Conservation (phyloP, 2,797 vertebrate genomes). For the Bradypodion ventrale region DNA sequence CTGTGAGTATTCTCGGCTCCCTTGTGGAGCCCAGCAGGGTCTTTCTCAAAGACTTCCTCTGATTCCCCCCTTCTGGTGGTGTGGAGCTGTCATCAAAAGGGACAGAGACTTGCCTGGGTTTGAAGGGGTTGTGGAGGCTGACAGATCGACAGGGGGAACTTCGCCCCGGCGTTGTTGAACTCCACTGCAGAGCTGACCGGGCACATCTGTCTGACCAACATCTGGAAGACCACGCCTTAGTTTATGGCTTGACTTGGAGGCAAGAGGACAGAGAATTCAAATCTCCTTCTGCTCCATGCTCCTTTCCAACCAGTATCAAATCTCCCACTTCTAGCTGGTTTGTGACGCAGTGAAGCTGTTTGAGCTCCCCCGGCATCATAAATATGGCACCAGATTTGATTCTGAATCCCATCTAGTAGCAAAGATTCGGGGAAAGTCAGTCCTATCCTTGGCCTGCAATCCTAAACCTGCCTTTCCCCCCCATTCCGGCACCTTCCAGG, state of each 20-base stretch:
- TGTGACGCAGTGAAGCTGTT: too few species aligned
- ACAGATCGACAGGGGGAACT: too few species aligned
- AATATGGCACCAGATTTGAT: too few species aligned
- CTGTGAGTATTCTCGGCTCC: slow-evolving; percentile 82
- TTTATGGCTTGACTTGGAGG: background rate
- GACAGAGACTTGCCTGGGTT: background rate
- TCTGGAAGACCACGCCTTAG: background rate
- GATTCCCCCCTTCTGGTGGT: background rate
- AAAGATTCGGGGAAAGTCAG: too few species aligned
- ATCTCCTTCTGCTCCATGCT: too few species aligned
- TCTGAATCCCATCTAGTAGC: too few species aligned
- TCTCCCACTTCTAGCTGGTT: too few species aligned
- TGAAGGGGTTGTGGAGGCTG: background rate
- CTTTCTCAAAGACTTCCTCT: background rate
- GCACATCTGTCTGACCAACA: background rate
- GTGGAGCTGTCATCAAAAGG: fast-evolving
- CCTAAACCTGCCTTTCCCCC: too few species aligned
- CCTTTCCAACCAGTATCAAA: too few species aligned
- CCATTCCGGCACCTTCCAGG: too few species aligned
- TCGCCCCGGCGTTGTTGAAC: background rate
- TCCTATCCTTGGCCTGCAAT: too few species aligned
- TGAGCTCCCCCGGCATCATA: too few species aligned
- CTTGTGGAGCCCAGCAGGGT: background rate
- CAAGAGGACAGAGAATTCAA: background rate
- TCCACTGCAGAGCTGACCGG: background rate